Conservation (phyloP, 2,797 vertebrate genomes). For the Yasuhikotakia modesta region DNA sequence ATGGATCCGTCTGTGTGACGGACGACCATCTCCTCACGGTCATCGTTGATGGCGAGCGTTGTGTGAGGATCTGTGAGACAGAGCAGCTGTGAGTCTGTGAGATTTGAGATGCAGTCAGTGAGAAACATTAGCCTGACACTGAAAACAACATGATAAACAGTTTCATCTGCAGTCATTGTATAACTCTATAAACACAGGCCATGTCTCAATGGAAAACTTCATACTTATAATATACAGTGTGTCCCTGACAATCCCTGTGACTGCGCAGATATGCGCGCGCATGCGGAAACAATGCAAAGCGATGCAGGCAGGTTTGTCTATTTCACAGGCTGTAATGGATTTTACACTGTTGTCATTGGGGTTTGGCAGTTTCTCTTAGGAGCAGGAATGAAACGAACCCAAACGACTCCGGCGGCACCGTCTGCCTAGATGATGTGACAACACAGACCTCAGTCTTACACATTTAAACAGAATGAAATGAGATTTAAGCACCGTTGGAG, state of each 20-base stretch:
- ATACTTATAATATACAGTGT: constrained; percentile 1
- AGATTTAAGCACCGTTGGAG: constrained; percentile 53
- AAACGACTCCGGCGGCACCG: constrained; percentile 56
- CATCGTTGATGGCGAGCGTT: too few species aligned
- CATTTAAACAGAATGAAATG: constrained; percentile 49
- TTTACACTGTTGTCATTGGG: constrained; percentile 47
- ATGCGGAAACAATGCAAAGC: constrained; percentile 18
- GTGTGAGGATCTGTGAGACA: too few species aligned
- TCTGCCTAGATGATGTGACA: constrained; percentile 56
- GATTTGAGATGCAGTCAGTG: too few species aligned
- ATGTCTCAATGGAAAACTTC: neutral
- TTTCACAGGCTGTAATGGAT: constrained; percentile 52
- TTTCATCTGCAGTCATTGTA: neutral
- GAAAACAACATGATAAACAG: too few species aligned
- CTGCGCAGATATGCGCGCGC: neutral
- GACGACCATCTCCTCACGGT: too few species aligned
- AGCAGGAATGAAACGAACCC: constrained; percentile 59
- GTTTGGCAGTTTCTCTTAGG: constrained; percentile 47
- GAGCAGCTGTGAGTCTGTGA: too few species aligned
- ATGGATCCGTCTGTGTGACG: too few species aligned
- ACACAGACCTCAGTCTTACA: constrained; percentile 22
- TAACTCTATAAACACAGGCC: neutral
- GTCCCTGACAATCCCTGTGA: constrained; percentile 34
- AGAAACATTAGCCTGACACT: too few species aligned
- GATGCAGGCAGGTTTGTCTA: constrained; percentile 46